Evolutionary conservation across 2,797 vertebrate species (phyloP), one percentile per base, ranked within the genome.

Genomic region (Taenioides sp.): DNA sequence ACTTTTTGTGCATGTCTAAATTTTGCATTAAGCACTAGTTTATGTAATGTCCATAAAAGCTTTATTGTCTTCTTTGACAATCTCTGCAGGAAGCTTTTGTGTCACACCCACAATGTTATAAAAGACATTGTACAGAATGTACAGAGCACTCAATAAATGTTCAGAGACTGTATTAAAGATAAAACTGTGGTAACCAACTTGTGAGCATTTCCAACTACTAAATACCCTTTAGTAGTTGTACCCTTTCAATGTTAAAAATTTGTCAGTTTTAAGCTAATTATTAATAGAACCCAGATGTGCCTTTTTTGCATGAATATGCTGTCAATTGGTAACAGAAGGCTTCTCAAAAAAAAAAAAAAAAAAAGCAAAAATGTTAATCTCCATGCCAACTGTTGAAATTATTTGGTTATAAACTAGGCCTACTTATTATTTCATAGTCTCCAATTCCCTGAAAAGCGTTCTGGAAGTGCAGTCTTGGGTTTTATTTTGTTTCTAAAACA

Each of bases 401-500:
- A 16, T 43, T 43, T 43, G 3, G 40, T 43, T 43, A 43, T 14
- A 43, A 43, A 43, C 12, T 43, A 17, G 14, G 14, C 43, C 43
- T 47, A 16, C 43, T 47, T 47, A 16, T 47, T 17, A 47, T 60
- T 57, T 57, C 55, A 4, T 28, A 60, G 25, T 18, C 17, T 60
- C 27, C 23, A 27, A 52, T 52, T 20, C 23, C 18, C 18, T 28
- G 17, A 66, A 20, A 4, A 16, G 25, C 22, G 1, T 50, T 52
- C 25, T 50, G 37, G 5, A 54, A 22, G 60, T 6, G 61, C 69
- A 1, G 49, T 11, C 49, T 20, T 59, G 67, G 59, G 70, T 31
- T 61, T 37, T 40, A n/a, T 59, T 74, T 59, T 43, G 25, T 58
- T 22, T 55, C 69, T 76, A 27, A 72, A 83, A 76, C 22, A 64